Conservation (phyloP, 1,140 invertebrate species). For the Cepaea nemoralis region DNA sequence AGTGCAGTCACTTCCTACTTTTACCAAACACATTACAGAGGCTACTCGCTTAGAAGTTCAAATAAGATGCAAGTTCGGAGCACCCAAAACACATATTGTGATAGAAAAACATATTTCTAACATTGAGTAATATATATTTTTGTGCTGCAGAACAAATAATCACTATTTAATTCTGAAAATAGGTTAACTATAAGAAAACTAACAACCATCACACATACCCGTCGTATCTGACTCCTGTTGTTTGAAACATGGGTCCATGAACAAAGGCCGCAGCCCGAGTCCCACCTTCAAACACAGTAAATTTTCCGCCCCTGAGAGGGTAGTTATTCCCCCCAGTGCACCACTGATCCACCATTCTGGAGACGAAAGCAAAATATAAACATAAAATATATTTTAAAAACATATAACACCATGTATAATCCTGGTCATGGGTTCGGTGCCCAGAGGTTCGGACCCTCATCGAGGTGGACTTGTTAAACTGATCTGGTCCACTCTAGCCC, state of each 20-base stretch:
- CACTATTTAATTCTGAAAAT: neutral
- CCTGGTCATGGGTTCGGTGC: no score
- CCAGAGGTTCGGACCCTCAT: no score
- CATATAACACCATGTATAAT: no score
- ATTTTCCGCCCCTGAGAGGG: conserved; percentile 73
- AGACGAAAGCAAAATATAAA: no score
- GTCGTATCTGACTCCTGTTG: conserved; percentile 42
- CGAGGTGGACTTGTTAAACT: no score
- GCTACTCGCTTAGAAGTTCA: no score
- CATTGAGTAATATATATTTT: neutral
- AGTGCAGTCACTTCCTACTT: no score
- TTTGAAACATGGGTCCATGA: conserved; percentile 57
- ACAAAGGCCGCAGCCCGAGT: conserved; percentile 68
- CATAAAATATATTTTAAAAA: no score
- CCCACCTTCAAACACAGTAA: conserved; percentile 74
- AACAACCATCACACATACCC: conserved; percentile 43
- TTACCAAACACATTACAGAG: no score
- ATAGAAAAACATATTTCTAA: neutral
- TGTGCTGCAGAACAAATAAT: neutral
- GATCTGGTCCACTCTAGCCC: no score
- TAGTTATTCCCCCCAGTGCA: conserved; percentile 71
- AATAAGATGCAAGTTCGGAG: no score
- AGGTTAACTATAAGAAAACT: neutral
- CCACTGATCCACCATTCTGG: conserved; percentile 62
- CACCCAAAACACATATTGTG: neutral